Evolutionary conservation across 2,113 vertebrate genomes (phyloP).

Genomic region (Tinamus guttatus): DNA sequence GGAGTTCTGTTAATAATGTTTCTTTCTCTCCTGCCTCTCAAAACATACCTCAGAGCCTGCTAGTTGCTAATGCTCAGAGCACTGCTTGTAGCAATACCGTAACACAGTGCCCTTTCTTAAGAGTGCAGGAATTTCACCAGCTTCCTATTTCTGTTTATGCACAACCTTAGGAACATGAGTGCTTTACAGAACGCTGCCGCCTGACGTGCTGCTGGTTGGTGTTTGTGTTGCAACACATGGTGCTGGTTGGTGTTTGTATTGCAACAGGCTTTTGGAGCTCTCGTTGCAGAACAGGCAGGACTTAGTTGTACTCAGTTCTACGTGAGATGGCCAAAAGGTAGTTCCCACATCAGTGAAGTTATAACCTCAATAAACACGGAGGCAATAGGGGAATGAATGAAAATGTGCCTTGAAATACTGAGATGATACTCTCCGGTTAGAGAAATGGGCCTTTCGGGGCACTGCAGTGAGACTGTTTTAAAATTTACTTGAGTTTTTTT

Average conservation of each 20-base stretch:
- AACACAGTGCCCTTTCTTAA: not conserved
- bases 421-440: rapidly evolving
- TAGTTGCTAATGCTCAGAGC: not conserved
- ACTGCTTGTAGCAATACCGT: rapidly evolving
- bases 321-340: not conserved
- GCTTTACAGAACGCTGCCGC: not conserved
- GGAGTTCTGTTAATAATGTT: not conserved
- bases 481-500: not conserved
- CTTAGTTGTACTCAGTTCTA: not conserved
- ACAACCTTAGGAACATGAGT: not conserved
- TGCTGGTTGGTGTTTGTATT: not conserved
- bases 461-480: not conserved
- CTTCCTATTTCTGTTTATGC: not conserved
- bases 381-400: not conserved
- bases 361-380: not conserved
- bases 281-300: rapidly evolving
- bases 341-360: not conserved
- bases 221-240: not conserved
- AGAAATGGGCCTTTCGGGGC: not conserved
- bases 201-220: not conserved
- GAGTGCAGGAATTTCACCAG: not conserved
- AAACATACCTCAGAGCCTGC: rapidly evolving
- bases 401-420: rapidly evolving
- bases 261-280: rapidly evolving
- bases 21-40: not conserved